A percentile compares a stretch with the other conserved stretches of the same genome.
phyloP scores from a whole-genome alignment of 2,797 vertebrate species.

The Lerista edwardsae region DNA sequence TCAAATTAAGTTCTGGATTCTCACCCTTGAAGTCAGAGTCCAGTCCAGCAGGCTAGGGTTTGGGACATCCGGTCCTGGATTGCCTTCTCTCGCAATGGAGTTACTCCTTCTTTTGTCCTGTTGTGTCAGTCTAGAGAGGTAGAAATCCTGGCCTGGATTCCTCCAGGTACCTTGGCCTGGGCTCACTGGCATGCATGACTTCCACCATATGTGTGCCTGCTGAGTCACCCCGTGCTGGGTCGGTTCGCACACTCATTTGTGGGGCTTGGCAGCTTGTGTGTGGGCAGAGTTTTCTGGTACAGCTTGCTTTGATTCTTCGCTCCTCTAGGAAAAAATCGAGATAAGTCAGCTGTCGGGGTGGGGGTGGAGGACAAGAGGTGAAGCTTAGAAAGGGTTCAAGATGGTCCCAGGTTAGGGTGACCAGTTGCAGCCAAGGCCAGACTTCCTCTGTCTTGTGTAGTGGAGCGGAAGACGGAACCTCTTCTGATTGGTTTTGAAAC shows the following conservation, averaged over 20 bases:
- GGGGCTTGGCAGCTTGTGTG: constrained; percentile 41
- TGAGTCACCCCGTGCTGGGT: constrained; percentile 12
- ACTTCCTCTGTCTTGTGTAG: neutral
- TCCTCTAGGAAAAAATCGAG: neutral
- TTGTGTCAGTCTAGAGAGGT: neutral
- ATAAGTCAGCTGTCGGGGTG: neutral
- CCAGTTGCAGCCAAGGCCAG: neutral
- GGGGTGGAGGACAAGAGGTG: neutral
- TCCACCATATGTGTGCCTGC: constrained; percentile 26
- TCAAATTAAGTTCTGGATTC: neutral
- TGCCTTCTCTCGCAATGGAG: neutral
- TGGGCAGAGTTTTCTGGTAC: constrained; percentile 39
- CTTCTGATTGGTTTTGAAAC: too few species aligned
- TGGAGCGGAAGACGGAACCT: too few species aligned
- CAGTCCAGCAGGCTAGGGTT: neutral
- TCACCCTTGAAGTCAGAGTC: neutral
- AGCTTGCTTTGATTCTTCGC: neutral
- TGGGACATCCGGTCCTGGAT: neutral
- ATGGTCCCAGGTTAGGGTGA: neutral
- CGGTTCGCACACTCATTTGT: constrained; percentile 1
- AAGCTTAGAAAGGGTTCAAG: neutral
- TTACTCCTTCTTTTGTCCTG: neutral
- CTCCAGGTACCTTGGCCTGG: constrained; percentile 8
- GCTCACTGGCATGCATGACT: constrained; percentile 8
- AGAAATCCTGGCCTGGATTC: constrained; percentile 8